phyloP scores from a whole-genome alignment of 2,888 invertebrate species.

The Cistogaster globosa region DNA sequence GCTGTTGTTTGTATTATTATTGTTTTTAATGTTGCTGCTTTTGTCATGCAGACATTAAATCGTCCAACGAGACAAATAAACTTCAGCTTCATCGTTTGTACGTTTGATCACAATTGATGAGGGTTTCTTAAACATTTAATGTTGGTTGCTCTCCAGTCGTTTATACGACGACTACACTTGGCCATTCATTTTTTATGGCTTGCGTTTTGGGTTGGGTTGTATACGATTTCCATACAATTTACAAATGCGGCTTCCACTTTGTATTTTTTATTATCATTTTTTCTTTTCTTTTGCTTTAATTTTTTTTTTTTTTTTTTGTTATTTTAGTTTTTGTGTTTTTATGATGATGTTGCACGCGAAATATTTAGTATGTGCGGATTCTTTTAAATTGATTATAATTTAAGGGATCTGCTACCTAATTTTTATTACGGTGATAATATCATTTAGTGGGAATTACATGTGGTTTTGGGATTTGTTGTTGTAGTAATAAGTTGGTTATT shows the following conservation, averaged over 20 bases:
- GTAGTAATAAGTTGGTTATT: constrained; percentile 9
- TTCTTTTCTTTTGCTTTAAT: constrained; percentile 37
- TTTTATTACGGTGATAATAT: constrained; percentile 66
- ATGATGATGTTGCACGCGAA: constrained; percentile 73
- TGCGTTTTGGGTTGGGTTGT: constrained; percentile 72
- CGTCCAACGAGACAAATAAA: constrained; percentile 71
- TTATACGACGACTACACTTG: constrained; percentile 1
- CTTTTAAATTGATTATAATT: constrained; percentile 72
- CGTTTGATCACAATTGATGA: constrained; percentile 65
- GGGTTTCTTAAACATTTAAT: constrained; percentile 56
- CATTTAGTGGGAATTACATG: constrained; percentile 70
- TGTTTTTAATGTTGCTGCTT: constrained; percentile 19
- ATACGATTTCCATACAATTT: constrained; percentile 60
- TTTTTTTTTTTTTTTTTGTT: constrained; percentile 27
- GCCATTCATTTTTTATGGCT: constrained; percentile 59
- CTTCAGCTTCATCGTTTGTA: constrained; percentile 61
- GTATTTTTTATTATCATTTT: constrained; percentile 53
- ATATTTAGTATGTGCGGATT: constrained; percentile 71
- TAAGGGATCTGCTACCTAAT: constrained; percentile 72
- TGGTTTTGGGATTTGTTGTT: constrained; percentile 56
- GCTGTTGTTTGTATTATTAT: constrained; percentile 33
- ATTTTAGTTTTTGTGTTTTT: constrained; percentile 65
- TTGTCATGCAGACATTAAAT: constrained; percentile 66
- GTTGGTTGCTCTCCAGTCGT: constrained; percentile 38
- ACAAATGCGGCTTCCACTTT: constrained; percentile 71